A percentile compares a stretch with the other conserved stretches of the same genome.
These are phyloP conservation scores for Margaritifera margaritifera DNA, from an alignment of 2,888 invertebrate genomes.

Conservation along the genomic window DNA sequence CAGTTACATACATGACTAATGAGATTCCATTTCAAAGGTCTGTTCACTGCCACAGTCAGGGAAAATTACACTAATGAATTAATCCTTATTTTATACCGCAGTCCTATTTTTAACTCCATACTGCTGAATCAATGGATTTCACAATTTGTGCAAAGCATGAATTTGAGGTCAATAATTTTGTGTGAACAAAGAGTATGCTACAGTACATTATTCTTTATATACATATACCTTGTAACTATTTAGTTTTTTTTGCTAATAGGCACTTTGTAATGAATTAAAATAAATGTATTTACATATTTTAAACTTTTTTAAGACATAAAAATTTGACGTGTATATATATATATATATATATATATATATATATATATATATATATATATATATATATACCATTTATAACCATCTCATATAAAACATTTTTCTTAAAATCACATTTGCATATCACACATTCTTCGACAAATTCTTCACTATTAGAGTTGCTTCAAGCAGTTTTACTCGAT, in stretches of 20 bases:
- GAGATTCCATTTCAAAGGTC: too few relatives aligned
- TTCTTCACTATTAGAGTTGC: neutral
- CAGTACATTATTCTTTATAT: neutral
- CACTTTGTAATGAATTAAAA: constrained; percentile 3
- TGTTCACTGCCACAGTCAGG: too few relatives aligned
- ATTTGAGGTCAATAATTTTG: too few relatives aligned
- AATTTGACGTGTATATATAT: neutral
- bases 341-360: too few relatives aligned
- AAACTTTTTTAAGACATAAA: neutral
- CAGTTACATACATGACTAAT: too few relatives aligned
- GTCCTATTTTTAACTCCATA: too few relatives aligned
- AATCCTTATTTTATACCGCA: too few relatives aligned
- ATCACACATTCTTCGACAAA: neutral
- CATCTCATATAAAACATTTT: neutral
- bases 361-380: too few relatives aligned
- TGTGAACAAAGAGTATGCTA: too few relatives aligned
- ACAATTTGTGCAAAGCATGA: too few relatives aligned
- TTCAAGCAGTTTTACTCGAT: neutral
- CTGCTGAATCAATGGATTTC: too few relatives aligned
- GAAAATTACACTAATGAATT: too few relatives aligned
- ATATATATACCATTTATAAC: neutral
- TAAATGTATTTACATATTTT: constrained; percentile 4
- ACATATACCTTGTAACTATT: neutral
- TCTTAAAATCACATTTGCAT: neutral
- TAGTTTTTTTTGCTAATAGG: constrained; percentile 2